Conservation (phyloP, 2,797 vertebrate species). For the Prunella strophiata region DNA sequence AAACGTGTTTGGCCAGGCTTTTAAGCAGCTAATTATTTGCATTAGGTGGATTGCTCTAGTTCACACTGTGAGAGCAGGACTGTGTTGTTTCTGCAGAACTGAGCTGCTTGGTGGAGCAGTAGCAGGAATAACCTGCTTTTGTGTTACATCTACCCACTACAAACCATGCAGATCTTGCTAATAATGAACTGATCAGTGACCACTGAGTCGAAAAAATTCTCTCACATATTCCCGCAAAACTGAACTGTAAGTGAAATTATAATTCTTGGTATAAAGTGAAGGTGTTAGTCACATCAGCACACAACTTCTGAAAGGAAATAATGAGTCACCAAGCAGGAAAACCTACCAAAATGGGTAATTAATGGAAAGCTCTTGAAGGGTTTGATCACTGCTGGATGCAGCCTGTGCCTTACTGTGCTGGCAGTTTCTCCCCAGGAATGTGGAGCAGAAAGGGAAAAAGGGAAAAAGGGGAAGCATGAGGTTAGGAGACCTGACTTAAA, state of each 20-base stretch:
- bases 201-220: not conserved
- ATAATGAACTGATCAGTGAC: not conserved
- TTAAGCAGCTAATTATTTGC: not conserved
- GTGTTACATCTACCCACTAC: not conserved
- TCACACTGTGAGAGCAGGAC: not conserved
- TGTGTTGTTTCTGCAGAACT: not conserved
- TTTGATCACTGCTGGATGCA: not conserved
- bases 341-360: not conserved
- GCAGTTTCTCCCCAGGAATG: not conserved
- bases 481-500: not conserved
- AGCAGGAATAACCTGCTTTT: not conserved
- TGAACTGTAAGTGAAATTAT: not conserved
- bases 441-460: not conserved
- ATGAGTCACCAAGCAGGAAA: slow-evolving; percentile 1
- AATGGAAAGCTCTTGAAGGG: not conserved
- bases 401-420: not conserved
- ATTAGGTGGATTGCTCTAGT: not conserved
- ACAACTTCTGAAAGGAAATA: not conserved
- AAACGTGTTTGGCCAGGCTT: not conserved
- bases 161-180: not conserved
- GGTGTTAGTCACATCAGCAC: not conserved
- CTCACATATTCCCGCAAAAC: not conserved
- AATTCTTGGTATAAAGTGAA: not conserved
- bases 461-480: not conserved
- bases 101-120: not conserved